phyloP scores from a whole-genome alignment of 2,113 vertebrate species.

The Columba janthina region DNA sequence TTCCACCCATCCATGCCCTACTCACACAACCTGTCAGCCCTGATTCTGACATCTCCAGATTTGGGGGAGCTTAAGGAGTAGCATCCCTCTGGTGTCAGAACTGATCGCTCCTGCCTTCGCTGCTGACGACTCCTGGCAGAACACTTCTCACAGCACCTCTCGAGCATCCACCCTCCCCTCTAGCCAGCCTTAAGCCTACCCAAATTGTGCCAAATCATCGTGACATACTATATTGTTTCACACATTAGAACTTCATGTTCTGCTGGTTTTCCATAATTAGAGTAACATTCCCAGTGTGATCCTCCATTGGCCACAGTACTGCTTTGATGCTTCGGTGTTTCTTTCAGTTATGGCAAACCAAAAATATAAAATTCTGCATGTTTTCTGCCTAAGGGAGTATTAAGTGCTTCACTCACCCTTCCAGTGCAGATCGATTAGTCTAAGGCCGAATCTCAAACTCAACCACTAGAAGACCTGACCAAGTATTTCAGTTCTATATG shows the following conservation, averaged over 20 bases:
- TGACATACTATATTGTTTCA: not conserved
- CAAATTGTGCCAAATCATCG: not conserved
- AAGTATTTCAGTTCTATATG: not conserved
- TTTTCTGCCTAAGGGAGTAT: not conserved
- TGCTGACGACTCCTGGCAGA: not conserved
- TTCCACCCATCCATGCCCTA: not conserved
- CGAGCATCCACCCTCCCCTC: not conserved
- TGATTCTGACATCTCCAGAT: not conserved
- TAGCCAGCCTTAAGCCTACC: not conserved
- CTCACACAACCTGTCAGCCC: not conserved
- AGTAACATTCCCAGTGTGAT: not conserved
- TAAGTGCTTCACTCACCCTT: not conserved
- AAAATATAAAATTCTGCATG: not conserved
- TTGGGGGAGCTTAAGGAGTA: not conserved
- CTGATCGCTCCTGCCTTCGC: not conserved
- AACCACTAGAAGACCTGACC: not conserved
- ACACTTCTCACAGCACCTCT: not conserved
- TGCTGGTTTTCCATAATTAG: not conserved
- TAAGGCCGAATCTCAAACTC: not conserved
- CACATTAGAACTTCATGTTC: not conserved
- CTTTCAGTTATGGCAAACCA: not conserved
- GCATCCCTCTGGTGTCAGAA: not conserved
- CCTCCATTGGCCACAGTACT: not conserved
- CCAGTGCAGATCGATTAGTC: not conserved
- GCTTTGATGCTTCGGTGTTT: not conserved